Conservation (phyloP, 2,888 invertebrate genomes). For the Erebia aethiops region DNA sequence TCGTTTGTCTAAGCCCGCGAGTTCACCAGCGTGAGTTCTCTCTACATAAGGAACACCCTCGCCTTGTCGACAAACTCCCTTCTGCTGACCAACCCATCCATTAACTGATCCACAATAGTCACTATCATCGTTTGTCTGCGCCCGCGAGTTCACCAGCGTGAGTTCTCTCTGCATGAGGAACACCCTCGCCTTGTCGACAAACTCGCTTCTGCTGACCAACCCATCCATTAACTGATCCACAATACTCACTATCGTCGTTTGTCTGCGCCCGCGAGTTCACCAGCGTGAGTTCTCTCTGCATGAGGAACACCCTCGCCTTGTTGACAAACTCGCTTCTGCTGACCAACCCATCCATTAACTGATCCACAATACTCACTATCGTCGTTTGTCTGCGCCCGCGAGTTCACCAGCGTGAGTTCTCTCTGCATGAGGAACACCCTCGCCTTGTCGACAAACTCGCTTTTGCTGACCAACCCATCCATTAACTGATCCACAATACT, state of each 20-base stretch:
- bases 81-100: constrained; percentile 71
- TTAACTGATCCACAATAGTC: constrained; percentile 35
- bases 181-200: constrained; percentile 90
- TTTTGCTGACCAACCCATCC: constrained; percentile 81
- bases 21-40: constrained; percentile 90
- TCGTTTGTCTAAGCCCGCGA: constrained; percentile 76
- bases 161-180: constrained; percentile 92
- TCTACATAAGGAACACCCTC: constrained; percentile 88
- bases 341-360: constrained; percentile 52
- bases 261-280: constrained; percentile 84
- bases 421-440: constrained; percentile 90
- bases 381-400: constrained; percentile 73
- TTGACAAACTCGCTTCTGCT: constrained; percentile 86
- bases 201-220: constrained; percentile 81
- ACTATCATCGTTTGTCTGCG: constrained; percentile 62
- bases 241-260: constrained; percentile 59
- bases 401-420: constrained; percentile 89
- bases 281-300: constrained; percentile 90
- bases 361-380: constrained; percentile 52
- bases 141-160: constrained; percentile 87
- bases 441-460: constrained; percentile 89
- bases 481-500: constrained; percentile 84
- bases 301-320: constrained; percentile 90
- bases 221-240: too few species aligned
- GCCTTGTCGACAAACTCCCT: constrained; percentile 89